Evolutionary conservation across 1,140 invertebrate species (phyloP).

Genomic region (Amphibalanus amphitrite): DNA sequence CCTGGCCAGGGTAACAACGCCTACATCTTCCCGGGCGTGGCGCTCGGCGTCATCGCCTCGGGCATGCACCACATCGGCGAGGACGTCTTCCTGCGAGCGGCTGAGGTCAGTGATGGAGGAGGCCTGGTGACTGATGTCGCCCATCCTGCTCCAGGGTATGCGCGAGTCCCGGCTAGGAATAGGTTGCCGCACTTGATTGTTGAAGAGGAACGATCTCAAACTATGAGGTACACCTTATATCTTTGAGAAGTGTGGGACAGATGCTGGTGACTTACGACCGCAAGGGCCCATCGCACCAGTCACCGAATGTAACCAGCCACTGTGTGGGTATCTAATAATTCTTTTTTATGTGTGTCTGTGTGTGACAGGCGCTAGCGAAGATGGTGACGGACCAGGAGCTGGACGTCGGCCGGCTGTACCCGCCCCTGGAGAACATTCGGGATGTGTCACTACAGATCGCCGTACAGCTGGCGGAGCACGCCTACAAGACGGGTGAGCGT

Average conservation of each 20-base stretch:
- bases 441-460: constrained; percentile 81
- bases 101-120: constrained; percentile 47
- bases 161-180: too few relatives aligned
- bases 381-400: constrained; percentile 51
- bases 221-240: too few relatives aligned
- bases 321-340: too few relatives aligned
- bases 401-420: constrained; percentile 77
- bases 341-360: too few relatives aligned
- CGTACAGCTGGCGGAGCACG: constrained; percentile 59
- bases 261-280: too few relatives aligned
- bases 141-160: too few relatives aligned
- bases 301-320: too few relatives aligned
- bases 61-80: constrained; percentile 77
- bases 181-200: background rate
- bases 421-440: constrained; percentile 70
- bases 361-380: constrained; percentile 14
- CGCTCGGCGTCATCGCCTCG: constrained; percentile 69
- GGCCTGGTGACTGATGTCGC: too few relatives aligned
- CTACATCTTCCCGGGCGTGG: constrained; percentile 88
- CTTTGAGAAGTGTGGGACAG: too few relatives aligned
- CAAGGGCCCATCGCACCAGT: too few relatives aligned
- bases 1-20: too few relatives aligned
- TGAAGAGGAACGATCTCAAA: too few relatives aligned
- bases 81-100: constrained; percentile 74
- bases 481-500: constrained; percentile 60